Conservation (phyloP, 2,113 vertebrate species). For the Noctilio leporinus region DNA sequence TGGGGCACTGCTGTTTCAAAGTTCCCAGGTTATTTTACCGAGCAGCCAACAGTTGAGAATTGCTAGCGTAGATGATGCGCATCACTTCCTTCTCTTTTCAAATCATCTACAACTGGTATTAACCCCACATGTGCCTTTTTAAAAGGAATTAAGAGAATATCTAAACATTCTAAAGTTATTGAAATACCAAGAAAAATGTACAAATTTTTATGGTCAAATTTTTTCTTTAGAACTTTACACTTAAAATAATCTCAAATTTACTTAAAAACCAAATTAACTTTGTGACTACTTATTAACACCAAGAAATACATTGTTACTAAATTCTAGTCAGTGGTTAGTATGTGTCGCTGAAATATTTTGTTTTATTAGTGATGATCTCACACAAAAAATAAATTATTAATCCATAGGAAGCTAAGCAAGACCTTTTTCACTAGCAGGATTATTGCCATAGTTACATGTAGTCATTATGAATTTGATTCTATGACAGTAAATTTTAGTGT, state of each 20-base stretch:
- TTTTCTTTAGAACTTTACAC: slow-evolving; percentile 59
- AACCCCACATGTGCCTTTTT: background rate
- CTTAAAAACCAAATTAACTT: slow-evolving; percentile 62
- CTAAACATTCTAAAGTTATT: slow-evolving; percentile 40
- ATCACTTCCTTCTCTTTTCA: background rate
- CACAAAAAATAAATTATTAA: slow-evolving; percentile 21
- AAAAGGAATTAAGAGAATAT: slow-evolving; percentile 51
- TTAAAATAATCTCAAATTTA: slow-evolving; percentile 55
- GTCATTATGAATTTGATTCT: slow-evolving; percentile 28
- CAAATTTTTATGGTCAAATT: slow-evolving; percentile 53
- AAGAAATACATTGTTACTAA: slow-evolving; percentile 15
- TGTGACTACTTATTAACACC: slow-evolving; percentile 22
- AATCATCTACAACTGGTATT: background rate
- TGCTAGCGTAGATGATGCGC: background rate
- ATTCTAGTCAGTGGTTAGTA: background rate
- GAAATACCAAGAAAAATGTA: background rate
- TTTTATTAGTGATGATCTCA: background rate
- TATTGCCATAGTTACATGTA: slow-evolving; percentile 50
- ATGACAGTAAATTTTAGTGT: background rate
- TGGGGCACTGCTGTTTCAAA: background rate
- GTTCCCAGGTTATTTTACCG: background rate
- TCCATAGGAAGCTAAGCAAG: slow-evolving; percentile 10
- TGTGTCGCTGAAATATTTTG: background rate
- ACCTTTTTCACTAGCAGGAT: slow-evolving; percentile 41
- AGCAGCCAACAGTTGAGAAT: background rate